Percentiles rank a stretch among this genome's conserved stretches.
These are phyloP conservation scores for Nomada goodeniana DNA, from an alignment of 2,888 invertebrate species.

Conservation along the genomic window DNA sequence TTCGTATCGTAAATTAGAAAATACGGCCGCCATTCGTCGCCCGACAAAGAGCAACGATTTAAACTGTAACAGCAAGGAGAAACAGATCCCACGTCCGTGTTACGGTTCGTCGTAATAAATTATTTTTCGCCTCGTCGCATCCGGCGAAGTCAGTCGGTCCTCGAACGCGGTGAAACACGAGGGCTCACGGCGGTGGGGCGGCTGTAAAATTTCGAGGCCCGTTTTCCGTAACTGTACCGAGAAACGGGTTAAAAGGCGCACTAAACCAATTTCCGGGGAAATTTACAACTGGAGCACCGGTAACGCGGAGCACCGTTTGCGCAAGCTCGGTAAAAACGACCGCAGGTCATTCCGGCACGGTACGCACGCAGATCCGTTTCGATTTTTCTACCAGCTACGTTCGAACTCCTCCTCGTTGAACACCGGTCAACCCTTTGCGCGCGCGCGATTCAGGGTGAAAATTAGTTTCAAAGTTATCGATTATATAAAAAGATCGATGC, in stretches of 20 bases:
- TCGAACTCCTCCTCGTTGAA: not conserved
- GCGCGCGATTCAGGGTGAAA: too few relatives aligned
- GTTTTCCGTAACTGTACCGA: constrained; percentile 76
- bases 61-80: constrained; percentile 80
- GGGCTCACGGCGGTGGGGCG: not conserved
- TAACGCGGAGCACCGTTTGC: constrained; percentile 57
- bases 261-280: constrained; percentile 75
- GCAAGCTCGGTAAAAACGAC: constrained; percentile 72
- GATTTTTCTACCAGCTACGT: not conserved
- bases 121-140: constrained; percentile 68
- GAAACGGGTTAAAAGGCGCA: constrained; percentile 75
- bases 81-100: constrained; percentile 70
- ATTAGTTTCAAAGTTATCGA: too few relatives aligned
- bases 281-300: constrained; percentile 77
- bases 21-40: constrained; percentile 32
- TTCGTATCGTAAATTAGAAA: constrained; percentile 62
- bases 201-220: constrained; percentile 65
- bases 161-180: not conserved
- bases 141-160: not conserved
- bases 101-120: constrained; percentile 78
- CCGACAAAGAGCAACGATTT: constrained; percentile 71
- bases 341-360: not conserved
- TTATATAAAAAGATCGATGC: too few relatives aligned
- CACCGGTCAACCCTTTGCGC: not conserved
- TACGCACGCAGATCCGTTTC: too few relatives aligned